Conservation (phyloP, 2,888 invertebrate genomes). For the Schizotus pectinicornis region DNA sequence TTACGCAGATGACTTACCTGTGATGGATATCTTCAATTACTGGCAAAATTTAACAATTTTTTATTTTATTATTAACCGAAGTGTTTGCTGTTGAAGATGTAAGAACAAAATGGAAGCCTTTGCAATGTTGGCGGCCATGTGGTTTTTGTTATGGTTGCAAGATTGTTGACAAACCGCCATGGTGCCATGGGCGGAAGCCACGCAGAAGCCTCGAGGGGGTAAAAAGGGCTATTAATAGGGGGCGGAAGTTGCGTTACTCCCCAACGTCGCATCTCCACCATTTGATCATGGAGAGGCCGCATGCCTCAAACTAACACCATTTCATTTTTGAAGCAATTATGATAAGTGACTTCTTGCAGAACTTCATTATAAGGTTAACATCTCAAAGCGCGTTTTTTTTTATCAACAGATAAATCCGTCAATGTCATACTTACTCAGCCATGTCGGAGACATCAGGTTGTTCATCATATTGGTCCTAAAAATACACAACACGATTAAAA, state of each 20-base stretch:
- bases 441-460: slow-evolving; percentile 78
- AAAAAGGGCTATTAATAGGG: no score
- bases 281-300: background rate
- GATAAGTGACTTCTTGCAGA: background rate
- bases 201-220: no score
- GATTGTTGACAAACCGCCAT: no score
- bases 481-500: slow-evolving; percentile 44
- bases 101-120: no score
- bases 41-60: no score
- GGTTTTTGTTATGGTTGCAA: no score
- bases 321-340: background rate
- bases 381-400: background rate
- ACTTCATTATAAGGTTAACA: background rate
- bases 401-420: background rate
- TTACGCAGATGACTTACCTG: no score
- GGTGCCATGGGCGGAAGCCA: no score
- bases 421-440: slow-evolving; percentile 73
- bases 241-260: background rate
- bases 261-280: background rate
- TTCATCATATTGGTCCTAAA: slow-evolving; percentile 80
- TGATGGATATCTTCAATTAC: no score
- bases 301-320: background rate
- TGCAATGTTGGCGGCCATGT: no score
- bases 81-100: no score
- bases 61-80: no score